A percentile compares a stretch with the other conserved stretches of the same genome.
These are phyloP conservation scores for Megaustenia siamemsis DNA, from an alignment of 2,888 invertebrate species.

Conservation along the genomic window DNA sequence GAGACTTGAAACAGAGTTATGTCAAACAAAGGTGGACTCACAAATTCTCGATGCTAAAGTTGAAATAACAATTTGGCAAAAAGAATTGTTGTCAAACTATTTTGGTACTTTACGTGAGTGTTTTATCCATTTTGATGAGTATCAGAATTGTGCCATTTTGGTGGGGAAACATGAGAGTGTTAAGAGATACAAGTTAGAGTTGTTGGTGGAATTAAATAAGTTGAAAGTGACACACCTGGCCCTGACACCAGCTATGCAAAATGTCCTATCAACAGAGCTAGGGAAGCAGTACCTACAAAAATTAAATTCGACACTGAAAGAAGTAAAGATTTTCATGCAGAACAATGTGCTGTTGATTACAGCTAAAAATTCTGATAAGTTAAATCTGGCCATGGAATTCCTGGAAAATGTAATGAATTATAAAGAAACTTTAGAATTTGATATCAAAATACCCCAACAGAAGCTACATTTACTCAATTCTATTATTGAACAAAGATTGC, in stretches of 20 bases:
- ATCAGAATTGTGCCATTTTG: not conserved
- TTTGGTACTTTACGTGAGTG: constrained; percentile 1
- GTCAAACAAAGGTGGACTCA: no score
- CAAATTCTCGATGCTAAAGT: no score
- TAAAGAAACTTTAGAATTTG: not conserved
- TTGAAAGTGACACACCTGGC: not conserved
- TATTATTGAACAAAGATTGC: constrained; percentile 2
- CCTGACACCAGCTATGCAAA: not conserved
- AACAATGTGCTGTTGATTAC: not conserved
- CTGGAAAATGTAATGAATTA: not conserved
- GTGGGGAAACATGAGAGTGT: not conserved
- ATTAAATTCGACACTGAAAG: not conserved
- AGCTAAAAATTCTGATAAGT: not conserved
- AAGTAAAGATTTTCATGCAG: not conserved
- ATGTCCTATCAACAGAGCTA: not conserved
- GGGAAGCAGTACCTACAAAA: not conserved
- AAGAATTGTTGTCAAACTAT: constrained; percentile 7
- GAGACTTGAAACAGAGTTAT: no score
- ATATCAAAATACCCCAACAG: not conserved
- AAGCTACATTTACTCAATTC: not conserved
- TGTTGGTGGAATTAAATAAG: constrained; percentile 18
- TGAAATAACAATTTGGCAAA: not conserved
- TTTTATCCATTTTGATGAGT: not conserved
- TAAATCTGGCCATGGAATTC: not conserved
- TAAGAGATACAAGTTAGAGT: not conserved